A percentile compares a stretch with the other conserved stretches of the same genome.
These are phyloP conservation scores for Trididemnum clinides DNA, from an alignment of 23 tunicate species.

Conservation along the genomic window DNA sequence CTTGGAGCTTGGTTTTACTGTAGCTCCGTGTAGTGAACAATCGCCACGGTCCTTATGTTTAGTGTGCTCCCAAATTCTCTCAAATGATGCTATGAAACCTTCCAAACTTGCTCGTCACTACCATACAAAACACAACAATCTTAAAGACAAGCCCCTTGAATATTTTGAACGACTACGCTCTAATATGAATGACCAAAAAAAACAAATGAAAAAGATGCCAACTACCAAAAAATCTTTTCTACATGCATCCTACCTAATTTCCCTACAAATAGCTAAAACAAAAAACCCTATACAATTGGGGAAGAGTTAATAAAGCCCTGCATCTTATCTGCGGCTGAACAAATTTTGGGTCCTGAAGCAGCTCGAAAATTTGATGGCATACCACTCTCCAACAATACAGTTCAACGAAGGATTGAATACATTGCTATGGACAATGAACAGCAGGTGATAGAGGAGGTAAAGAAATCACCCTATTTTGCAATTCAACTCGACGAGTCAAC, in stretches of 20 bases:
- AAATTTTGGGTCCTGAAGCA: slow-evolving; percentile 48
- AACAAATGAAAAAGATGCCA: slow-evolving; percentile 23
- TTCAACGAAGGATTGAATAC: not conserved
- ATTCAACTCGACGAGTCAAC: slow-evolving; percentile 45
- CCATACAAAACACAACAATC: too few relatives aligned
- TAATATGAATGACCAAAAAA: slow-evolving; percentile 18
- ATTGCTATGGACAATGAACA: slow-evolving; percentile 18
- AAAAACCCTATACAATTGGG: slow-evolving; percentile 29
- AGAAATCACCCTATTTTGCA: slow-evolving; percentile 9
- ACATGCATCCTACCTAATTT: slow-evolving; percentile 21
- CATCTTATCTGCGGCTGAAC: slow-evolving; percentile 39
- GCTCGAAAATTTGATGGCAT: slow-evolving; percentile 30
- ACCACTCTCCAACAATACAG: slow-evolving; percentile 36
- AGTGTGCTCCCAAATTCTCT: too few relatives aligned
- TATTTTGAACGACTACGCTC: too few relatives aligned
- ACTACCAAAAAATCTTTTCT: slow-evolving; percentile 27
- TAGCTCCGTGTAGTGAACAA: too few relatives aligned
- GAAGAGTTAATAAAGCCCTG: slow-evolving; percentile 48
- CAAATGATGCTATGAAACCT: too few relatives aligned
- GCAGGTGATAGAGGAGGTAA: slow-evolving; percentile 32
- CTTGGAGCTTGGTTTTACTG: too few relatives aligned
- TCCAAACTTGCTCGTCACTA: too few relatives aligned
- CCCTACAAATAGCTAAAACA: slow-evolving; percentile 16
- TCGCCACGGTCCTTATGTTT: too few relatives aligned
- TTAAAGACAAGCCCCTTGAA: too few relatives aligned